A percentile compares a stretch with the other conserved stretches of the same genome.
Conservation (phyloP, 2,113 vertebrate genomes). For the Oryzias melastigma region DNA sequence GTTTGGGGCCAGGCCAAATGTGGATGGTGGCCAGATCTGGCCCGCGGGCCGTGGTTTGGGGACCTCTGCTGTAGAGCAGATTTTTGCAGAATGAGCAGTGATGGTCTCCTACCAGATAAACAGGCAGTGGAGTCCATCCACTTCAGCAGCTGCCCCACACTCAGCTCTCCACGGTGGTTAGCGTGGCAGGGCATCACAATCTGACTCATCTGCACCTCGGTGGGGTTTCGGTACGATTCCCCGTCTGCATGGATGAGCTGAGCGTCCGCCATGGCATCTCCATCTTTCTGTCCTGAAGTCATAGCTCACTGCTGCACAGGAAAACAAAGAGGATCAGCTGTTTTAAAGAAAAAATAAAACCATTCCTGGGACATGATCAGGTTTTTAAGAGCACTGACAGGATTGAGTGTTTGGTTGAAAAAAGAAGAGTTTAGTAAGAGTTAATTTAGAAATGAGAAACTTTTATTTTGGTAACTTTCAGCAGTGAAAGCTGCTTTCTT, state of each 20-base stretch:
- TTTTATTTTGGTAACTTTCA: no score
- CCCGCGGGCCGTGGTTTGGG: no score
- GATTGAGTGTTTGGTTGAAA: neutral
- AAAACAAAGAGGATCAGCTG: neutral
- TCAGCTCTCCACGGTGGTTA: constrained; percentile 89
- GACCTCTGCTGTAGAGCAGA: no score
- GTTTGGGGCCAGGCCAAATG: no score
- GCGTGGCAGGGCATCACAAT: constrained; percentile 93
- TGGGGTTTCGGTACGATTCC: constrained; percentile 81
- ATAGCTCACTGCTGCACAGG: constrained; percentile 43
- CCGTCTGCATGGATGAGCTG: constrained; percentile 57
- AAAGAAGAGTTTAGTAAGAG: neutral
- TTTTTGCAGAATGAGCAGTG: no score
- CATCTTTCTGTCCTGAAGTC: constrained; percentile 42
- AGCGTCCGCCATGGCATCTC: constrained; percentile 27
- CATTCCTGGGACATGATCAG: neutral
- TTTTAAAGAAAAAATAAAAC: neutral
- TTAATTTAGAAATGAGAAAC: neutral
- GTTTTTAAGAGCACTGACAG: neutral
- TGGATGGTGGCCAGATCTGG: no score
- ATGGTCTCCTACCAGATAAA: constrained; percentile 81
- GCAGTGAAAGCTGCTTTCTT: no score
- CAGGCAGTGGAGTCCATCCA: constrained; percentile 98
- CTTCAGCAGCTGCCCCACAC: constrained; percentile 92
- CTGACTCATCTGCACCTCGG: constrained; percentile 97